Evolutionary conservation across 2,113 vertebrate genomes (phyloP), one percentile per base, ranked within the genome.

Genomic region (Cheilinus undulatus): DNA sequence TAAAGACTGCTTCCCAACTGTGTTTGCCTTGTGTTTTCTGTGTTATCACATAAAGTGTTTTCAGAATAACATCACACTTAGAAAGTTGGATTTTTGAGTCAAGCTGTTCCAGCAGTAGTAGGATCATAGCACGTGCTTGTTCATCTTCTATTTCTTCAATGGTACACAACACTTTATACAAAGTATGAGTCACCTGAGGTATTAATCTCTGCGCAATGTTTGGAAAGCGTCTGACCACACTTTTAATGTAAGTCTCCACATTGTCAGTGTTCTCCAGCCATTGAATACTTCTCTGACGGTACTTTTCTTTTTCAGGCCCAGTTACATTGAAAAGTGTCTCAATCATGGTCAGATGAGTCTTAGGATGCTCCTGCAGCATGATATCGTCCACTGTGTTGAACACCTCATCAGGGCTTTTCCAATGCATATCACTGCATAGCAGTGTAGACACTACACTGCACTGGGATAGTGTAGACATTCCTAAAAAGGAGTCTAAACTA

Each of bases 311-410:
- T 19, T 0, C 0, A 6, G 0, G 1, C 2, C 62, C 78, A 59
- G 0, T 1, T 2, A 56, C 22, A 58, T 0, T 65, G 24, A 86
- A 86, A 0, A 80, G 67, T 0, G 0, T 0, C 69, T 93, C 90
- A 72, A 85, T 70, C 23, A 89, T 64, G 28, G 52, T 65, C 5
- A 82, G 0, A 64, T 86, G 76, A 14, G 0, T 2, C 5, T 36
- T 53, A 45, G 89, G 91, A 73, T 91, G 0, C 30, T 92, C 85
- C 3, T 5, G 15, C 24, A 91, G 23, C 84, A 91, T 85, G 19
- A 70, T 3, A 34, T 49, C 23, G 11, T 67, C 14, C 53, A 58
- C n/a, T 0, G 0, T 26, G 49, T 34, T 52, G 0, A 85, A 83
- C 7, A 92, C 80, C 3, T 87, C 66, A 27, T 51, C 49, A 8